Evolutionary conservation across 2,888 invertebrate species (phyloP), one percentile per base, ranked within the genome.

Genomic region (Synergus umbraculus): DNA sequence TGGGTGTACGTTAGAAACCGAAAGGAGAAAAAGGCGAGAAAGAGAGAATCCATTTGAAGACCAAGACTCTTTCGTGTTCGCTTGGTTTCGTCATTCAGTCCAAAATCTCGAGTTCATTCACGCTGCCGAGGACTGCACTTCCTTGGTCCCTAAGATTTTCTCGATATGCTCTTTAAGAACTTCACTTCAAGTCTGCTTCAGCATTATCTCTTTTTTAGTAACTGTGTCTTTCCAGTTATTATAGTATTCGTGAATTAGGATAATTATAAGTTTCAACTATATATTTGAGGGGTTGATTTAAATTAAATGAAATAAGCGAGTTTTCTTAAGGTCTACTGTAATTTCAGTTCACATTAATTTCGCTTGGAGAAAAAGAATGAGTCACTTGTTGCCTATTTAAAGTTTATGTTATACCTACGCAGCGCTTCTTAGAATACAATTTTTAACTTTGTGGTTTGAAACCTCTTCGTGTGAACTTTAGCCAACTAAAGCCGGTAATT

Each of bases 101-200:
- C 84, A 83, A 84, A 87, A 87, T 83, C 85, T 82, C 83, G 83
- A 83, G 83, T 85, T 63, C 85, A 87, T 85, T 85, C 86, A 85
- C 83, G 81, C 81, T 82, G 80, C 84, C 83, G 84, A 86, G 86
- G 83, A 84, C 22, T 22, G 22, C 86, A 84, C 80, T 83, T 81
- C 82, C 64, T 63, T 63, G 22, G 63, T 63, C 63, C 63, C 29
- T 63, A 12, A 63, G 63, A 60, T 63, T 29, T 63, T 29, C 13
- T 29, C 58, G 58, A 58, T 58, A 18, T 18, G 18, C 18, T 58
- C 18, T 58, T 58, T n/a, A 58, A 58, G 9, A 58, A 18, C 10
- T 58, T 58, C 29, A 29, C 10, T 58, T 58, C 8, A 18, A 58
- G 1, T 58, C 9, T 18, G 1, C 7, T 9, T 58, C 58, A 58